Percentiles rank a stretch among this genome's conserved stretches.
Evolutionary conservation across 2,113 vertebrate species (phyloP).

Genomic region (Daubentonia madagascariensis): DNA sequence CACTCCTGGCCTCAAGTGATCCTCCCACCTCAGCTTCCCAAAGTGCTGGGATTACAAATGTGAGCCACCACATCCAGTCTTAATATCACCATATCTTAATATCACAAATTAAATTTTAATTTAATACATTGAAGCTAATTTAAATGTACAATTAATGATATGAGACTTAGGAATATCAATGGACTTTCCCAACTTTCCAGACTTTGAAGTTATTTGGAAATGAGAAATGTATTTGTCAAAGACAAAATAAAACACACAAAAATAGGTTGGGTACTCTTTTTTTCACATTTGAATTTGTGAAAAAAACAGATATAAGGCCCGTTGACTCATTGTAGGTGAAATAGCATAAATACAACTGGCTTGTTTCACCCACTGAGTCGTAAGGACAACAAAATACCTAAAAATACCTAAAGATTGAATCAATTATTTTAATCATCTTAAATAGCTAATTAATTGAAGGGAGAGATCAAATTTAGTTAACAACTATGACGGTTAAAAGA

Average conservation of each 20-base stretch:
- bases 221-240: neutral
- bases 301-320: neutral
- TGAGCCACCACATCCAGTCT: too few species aligned
- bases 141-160: neutral
- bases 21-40: too few species aligned
- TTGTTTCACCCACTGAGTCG: neutral
- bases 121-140: neutral
- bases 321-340: neutral
- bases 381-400: neutral
- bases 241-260: neutral
- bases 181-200: neutral
- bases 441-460: neutral
- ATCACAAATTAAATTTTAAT: neutral
- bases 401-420: neutral
- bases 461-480: neutral
- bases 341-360: neutral
- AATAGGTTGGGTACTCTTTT: neutral
- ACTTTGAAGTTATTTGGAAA: neutral
- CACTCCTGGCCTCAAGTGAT: too few species aligned
- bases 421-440: neutral
- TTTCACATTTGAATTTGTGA: neutral
- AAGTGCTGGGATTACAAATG: too few species aligned
- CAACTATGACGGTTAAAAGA: neutral
- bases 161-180: neutral
- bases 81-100: neutral